Evolutionary conservation across 1,140 invertebrate genomes (phyloP).

Genomic region (Acromyrmex echinatior): DNA sequence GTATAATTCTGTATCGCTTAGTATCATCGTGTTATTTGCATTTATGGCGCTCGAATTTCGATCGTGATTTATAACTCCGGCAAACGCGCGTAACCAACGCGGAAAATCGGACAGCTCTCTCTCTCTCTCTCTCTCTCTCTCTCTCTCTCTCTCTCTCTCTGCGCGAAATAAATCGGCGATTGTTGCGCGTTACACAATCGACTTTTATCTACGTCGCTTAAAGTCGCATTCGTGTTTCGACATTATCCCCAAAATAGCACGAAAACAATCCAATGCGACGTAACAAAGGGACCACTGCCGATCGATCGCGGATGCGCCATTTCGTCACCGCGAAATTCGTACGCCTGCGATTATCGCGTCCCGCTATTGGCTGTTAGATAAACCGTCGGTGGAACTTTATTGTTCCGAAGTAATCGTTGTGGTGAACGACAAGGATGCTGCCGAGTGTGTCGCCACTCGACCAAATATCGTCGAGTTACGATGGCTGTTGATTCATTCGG

Average conservation of each 20-base stretch:
- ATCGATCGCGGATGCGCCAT: conserved; percentile 60
- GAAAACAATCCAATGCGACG: conserved; percentile 48
- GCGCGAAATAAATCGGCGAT: conserved; percentile 36
- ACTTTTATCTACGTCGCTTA: conserved; percentile 48
- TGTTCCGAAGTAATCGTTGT: conserved; percentile 54
- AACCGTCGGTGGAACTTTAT: conserved; percentile 29
- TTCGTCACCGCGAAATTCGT: conserved; percentile 59
- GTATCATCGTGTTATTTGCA: conserved; percentile 34
- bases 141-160: background rate
- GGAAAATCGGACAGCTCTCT: background rate
- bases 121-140: background rate
- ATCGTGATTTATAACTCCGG: conserved; percentile 37
- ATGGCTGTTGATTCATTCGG: conserved; percentile 16
- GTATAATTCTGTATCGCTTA: conserved; percentile 13
- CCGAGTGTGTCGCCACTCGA: conserved; percentile 33
- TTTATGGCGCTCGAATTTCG: conserved; percentile 27
- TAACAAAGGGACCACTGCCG: conserved; percentile 40
- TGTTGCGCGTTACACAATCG: conserved; percentile 40
- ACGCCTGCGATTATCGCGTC: conserved; percentile 53
- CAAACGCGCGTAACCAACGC: conserved; percentile 8
- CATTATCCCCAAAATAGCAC: conserved; percentile 52
- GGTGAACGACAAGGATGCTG: conserved; percentile 49
- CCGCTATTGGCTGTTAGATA: conserved; percentile 48
- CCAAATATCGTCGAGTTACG: conserved; percentile 50
- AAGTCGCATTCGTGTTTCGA: conserved; percentile 35